A percentile compares a stretch with the other conserved stretches of the same genome.
These are phyloP conservation scores for Marcusenius ussheri DNA, from an alignment of 2,113 vertebrate species.

Conservation along the genomic window DNA sequence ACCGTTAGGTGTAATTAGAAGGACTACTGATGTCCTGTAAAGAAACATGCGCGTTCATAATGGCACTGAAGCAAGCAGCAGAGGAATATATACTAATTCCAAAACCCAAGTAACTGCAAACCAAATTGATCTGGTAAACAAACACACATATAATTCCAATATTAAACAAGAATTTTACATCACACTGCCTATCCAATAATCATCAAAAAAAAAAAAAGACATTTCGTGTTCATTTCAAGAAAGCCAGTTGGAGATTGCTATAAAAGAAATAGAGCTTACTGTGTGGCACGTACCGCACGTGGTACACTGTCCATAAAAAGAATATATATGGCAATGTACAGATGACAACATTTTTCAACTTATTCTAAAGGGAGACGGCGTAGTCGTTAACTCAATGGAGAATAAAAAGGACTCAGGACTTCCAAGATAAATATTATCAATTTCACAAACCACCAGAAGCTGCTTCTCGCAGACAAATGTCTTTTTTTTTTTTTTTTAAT, in stretches of 20 bases:
- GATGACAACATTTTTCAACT: neutral
- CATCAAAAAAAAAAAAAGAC: neutral
- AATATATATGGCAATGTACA: neutral
- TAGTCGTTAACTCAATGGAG: neutral
- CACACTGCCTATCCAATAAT: neutral
- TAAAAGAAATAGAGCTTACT: neutral
- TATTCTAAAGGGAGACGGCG: neutral
- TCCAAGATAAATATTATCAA: conserved; percentile 3
- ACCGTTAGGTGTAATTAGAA: neutral
- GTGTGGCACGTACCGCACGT: neutral
- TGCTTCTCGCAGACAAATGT: neutral
- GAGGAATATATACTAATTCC: neutral
- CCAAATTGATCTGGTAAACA: neutral
- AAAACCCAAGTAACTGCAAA: neutral
- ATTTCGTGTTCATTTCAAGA: neutral
- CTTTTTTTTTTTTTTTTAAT: conserved; percentile 12
- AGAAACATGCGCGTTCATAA: neutral
- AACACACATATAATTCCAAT: neutral
- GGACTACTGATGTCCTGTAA: neutral
- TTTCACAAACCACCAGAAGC: neutral
- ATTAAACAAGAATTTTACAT: neutral
- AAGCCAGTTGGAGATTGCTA: neutral
- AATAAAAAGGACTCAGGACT: neutral
- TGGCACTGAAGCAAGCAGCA: neutral
- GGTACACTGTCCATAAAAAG: neutral